Evolutionary conservation across 1,140 invertebrate species (phyloP).

Genomic region (Hormaphis cornu): DNA sequence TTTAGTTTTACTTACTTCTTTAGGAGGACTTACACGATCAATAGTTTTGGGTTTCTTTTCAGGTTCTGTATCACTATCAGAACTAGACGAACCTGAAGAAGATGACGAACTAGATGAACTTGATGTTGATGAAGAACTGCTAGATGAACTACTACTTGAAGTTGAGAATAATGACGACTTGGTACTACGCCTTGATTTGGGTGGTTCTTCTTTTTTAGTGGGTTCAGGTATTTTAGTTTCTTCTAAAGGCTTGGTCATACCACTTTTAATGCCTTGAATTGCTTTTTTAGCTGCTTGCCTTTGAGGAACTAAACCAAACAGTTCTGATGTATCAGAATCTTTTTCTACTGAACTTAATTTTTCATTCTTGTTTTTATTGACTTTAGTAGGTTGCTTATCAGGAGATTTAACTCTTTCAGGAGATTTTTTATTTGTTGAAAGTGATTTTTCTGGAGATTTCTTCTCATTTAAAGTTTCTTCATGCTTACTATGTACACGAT

Average conservation of each 20-base stretch:
- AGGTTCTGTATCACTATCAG: constrained; percentile 45
- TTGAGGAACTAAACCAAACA: constrained; percentile 76
- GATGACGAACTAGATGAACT: constrained; percentile 43
- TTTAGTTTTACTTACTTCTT: constrained; percentile 35
- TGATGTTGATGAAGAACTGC: constrained; percentile 41
- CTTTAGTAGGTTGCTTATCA: constrained; percentile 34
- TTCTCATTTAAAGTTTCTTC: constrained; percentile 38
- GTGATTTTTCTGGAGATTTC: constrained; percentile 41
- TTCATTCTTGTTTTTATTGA: constrained; percentile 38
- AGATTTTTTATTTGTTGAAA: constrained; percentile 42
- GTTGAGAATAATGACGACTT: constrained; percentile 40
- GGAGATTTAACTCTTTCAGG: constrained; percentile 33
- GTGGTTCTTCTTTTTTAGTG: constrained; percentile 23
- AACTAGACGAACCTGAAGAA: constrained; percentile 44
- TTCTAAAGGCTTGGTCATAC: constrained; percentile 46
- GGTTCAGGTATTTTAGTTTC: constrained; percentile 39
- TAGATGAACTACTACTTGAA: constrained; percentile 41
- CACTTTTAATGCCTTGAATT: constrained; percentile 64
- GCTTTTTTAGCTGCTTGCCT: constrained; percentile 83
- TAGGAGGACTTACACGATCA: constrained; percentile 4
- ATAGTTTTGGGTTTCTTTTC: constrained; percentile 11
- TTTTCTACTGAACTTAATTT: constrained; percentile 56
- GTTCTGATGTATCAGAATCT: constrained; percentile 54
- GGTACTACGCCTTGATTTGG: constrained; percentile 33
- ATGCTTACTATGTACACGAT: constrained; percentile 39